Evolutionary conservation across 2,113 vertebrate species (phyloP).

Genomic region (Solenodon paradoxus): DNA sequence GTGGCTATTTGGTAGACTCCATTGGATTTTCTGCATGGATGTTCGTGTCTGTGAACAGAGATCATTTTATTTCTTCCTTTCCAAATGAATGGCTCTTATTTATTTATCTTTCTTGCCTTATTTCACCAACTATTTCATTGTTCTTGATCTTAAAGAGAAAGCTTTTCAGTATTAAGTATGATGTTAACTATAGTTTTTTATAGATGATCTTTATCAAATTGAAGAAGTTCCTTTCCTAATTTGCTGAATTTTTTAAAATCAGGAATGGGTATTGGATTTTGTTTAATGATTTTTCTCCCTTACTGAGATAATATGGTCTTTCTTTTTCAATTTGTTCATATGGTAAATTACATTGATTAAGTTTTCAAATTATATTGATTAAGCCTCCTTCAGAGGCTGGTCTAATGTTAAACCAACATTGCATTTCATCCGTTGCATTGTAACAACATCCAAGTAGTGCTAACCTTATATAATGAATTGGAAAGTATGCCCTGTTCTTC

Average conservation of each 20-base stretch:
- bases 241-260: slow-evolving; percentile 26
- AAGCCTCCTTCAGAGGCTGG: too few relatives aligned
- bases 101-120: slow-evolving; percentile 15
- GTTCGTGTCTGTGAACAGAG: background rate
- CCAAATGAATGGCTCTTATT: background rate
- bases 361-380: slow-evolving; percentile 8
- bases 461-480: background rate
- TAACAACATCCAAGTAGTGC: too few relatives aligned
- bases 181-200: background rate
- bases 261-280: background rate
- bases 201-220: background rate
- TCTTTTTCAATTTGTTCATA: slow-evolving; percentile 28
- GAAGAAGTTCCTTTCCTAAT: background rate
- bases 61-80: slow-evolving; percentile 19
- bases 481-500: background rate
- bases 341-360: background rate
- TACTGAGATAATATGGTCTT: background rate
- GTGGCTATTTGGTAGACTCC: background rate
- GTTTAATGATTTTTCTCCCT: background rate
- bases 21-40: background rate
- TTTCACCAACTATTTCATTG: slow-evolving; percentile 21
- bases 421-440: too few relatives aligned
- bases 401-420: background rate
- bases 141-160: background rate
- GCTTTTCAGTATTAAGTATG: background rate